Percentiles rank a stretch among this genome's conserved stretches.
Evolutionary conservation across 1,140 invertebrate species (phyloP).

Genomic region (Melanaphis sacchari): DNA sequence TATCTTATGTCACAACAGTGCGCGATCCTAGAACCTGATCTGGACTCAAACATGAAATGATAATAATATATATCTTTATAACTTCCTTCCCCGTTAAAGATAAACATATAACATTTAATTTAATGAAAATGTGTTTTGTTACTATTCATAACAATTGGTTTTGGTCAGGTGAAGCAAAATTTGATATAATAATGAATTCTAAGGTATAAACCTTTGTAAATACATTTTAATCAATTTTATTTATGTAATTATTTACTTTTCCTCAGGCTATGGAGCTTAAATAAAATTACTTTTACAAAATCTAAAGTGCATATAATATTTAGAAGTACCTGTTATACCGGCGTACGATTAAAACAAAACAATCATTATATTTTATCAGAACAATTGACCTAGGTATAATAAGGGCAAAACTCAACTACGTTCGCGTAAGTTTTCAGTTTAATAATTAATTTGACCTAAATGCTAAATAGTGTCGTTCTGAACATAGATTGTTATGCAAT

Average conservation of each 20-base stretch:
- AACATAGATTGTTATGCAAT: not conserved
- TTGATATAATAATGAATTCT: not conserved
- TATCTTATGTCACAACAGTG: not conserved
- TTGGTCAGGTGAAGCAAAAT: not conserved
- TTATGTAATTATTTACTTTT: not conserved
- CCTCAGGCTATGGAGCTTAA: not conserved
- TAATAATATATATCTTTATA: not conserved
- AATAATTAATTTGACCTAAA: constrained; percentile 34
- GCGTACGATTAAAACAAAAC: not conserved
- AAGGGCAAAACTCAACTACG: not conserved
- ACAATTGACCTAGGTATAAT: not conserved
- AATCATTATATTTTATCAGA: not conserved
- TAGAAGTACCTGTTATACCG: not conserved
- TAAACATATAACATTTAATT: not conserved
- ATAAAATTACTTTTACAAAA: not conserved
- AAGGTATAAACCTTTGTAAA: not conserved
- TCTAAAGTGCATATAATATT: not conserved
- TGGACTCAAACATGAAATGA: not conserved
- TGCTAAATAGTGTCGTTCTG: not conserved
- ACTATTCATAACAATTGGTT: not conserved
- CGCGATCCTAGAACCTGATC: not conserved
- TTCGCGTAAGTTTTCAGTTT: constrained; percentile 4
- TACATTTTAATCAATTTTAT: not conserved
- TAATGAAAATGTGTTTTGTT: not conserved
- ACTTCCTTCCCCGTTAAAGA: not conserved